phyloP scores from a whole-genome alignment of 2,113 vertebrate species.

The Gavia stellata region DNA sequence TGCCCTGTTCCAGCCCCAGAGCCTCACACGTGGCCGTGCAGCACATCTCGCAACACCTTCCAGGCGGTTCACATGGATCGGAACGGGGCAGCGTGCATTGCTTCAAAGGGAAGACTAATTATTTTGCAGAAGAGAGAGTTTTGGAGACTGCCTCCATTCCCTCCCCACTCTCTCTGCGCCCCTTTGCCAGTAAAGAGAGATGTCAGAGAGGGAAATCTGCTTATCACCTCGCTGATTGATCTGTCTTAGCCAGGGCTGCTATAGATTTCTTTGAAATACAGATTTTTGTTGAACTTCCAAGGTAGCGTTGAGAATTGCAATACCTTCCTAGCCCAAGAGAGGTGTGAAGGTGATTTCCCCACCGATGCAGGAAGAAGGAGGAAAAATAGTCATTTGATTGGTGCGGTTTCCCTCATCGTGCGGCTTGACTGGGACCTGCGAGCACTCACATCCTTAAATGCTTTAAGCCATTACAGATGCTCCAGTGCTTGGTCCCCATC shows the following conservation, averaged over 20 bases:
- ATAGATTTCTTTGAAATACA: background rate
- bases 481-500: background rate
- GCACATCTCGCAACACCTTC: background rate
- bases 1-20: background rate
- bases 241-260: background rate
- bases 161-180: background rate
- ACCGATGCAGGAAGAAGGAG: background rate
- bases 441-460: background rate
- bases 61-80: background rate
- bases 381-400: background rate
- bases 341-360: background rate
- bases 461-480: background rate
- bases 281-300: background rate
- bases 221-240: background rate
- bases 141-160: background rate
- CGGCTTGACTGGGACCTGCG: background rate
- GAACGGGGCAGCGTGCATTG: background rate
- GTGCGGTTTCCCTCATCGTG: background rate
- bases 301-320: background rate
- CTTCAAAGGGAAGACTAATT: background rate
- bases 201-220: background rate
- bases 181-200: background rate
- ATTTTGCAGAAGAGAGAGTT: background rate
- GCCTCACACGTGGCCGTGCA: rapidly evolving
- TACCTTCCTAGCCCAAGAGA: background rate